Evolutionary conservation across 2,113 vertebrate species (phyloP).

Genomic region (Vombatus ursinus): DNA sequence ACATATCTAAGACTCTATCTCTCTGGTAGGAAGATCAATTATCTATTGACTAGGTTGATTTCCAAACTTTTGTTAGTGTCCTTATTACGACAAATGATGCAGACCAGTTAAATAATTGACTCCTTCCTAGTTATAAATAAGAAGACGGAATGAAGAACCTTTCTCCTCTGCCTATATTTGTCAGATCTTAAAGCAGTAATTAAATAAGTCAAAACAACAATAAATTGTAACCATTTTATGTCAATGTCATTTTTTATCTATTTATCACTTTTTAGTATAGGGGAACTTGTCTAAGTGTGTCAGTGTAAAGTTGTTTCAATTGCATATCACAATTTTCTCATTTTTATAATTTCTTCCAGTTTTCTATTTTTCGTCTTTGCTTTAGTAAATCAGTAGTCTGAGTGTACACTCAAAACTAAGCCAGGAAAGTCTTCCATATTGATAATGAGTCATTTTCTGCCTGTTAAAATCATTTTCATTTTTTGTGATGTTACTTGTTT

Average conservation of each 20-base stretch:
- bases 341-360: background rate
- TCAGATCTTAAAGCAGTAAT: background rate
- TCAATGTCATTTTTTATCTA: background rate
- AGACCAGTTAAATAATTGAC: background rate
- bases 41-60: background rate
- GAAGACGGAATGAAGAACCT: background rate
- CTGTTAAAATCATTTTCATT: background rate
- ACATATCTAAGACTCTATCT: background rate
- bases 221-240: background rate
- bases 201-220: background rate
- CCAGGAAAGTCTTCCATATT: background rate
- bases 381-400: background rate
- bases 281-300: background rate
- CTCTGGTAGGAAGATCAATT: background rate
- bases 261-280: background rate
- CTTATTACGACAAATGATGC: background rate
- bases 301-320: background rate
- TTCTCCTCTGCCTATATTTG: background rate
- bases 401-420: background rate
- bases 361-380: background rate
- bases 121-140: background rate
- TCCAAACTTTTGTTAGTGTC: background rate
- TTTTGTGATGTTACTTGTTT: background rate
- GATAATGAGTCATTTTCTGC: background rate
- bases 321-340: background rate